These are phyloP conservation scores for Tricholauxania praeusta DNA, from an alignment of 2,888 invertebrate genomes.

Conservation along the genomic window DNA sequence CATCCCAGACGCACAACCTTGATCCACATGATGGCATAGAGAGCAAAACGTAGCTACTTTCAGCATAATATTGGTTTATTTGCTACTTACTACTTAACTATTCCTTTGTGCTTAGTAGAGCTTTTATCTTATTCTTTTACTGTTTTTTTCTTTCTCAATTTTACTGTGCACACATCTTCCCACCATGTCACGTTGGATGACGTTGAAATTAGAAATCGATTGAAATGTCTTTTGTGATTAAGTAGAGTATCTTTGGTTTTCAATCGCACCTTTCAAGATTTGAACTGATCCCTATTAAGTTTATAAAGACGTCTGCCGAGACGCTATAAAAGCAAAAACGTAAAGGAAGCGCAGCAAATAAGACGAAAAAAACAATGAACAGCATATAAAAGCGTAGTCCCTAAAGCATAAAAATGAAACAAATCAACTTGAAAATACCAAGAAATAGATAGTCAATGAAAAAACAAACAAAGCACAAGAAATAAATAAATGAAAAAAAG, in stretches of 20 bases:
- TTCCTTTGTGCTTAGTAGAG: neutral
- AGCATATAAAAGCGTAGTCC: neutral
- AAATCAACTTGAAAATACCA: slow-evolving; percentile 58
- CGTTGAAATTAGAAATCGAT: slow-evolving; percentile 40
- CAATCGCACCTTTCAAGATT: slow-evolving; percentile 45
- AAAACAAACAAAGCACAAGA: slow-evolving; percentile 11
- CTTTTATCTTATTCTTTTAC: neutral
- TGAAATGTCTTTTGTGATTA: slow-evolving; percentile 44
- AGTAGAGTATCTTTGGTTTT: slow-evolving; percentile 43
- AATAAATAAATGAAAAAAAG: slow-evolving; percentile 22
- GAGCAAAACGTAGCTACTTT: neutral
- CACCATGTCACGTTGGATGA: neutral
- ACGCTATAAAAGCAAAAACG: neutral
- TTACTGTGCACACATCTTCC: neutral
- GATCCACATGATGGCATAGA: neutral
- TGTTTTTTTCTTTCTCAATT: neutral
- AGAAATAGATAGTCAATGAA: slow-evolving; percentile 35
- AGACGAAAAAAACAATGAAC: neutral
- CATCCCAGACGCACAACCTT: neutral
- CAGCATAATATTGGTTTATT: neutral
- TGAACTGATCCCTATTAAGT: slow-evolving; percentile 41
- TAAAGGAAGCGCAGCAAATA: slow-evolving; percentile 7
- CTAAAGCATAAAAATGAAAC: slow-evolving; percentile 55
- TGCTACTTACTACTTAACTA: neutral
- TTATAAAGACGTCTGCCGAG: slow-evolving; percentile 26